Evolutionary conservation across 2,113 vertebrate genomes (phyloP).

Genomic region (Gambusia affinis): DNA sequence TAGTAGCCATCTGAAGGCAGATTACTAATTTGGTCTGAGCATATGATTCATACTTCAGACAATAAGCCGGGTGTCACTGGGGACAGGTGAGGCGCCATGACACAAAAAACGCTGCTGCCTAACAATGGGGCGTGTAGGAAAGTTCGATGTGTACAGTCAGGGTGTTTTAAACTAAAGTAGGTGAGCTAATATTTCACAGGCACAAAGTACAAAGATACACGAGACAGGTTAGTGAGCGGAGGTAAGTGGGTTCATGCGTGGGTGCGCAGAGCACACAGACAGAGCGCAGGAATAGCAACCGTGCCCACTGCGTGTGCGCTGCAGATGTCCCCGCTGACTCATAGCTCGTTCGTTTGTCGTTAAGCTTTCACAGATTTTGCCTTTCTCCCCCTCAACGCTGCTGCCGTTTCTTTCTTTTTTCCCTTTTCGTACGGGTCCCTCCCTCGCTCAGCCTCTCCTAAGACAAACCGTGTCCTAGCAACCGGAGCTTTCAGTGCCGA

Average conservation of each 20-base stretch:
- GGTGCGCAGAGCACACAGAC: constrained; percentile 65
- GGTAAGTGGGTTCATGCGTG: constrained; percentile 76
- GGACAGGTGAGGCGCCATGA: constrained; percentile 53
- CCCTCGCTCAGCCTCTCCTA: constrained; percentile 58
- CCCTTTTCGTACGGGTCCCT: constrained; percentile 54
- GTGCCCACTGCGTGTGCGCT: constrained; percentile 54
- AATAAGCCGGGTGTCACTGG: constrained; percentile 50
- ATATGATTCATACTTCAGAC: constrained; percentile 63
- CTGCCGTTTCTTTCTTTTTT: constrained; percentile 51
- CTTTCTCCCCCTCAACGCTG: constrained; percentile 61
- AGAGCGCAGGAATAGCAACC: constrained; percentile 70
- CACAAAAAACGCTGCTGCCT: constrained; percentile 20
- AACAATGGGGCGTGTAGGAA: neutral
- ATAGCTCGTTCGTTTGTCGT: constrained; percentile 73
- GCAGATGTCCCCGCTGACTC: constrained; percentile 80
- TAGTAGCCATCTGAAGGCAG: constrained; percentile 57
- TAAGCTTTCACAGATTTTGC: constrained; percentile 71
- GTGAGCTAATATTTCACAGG: constrained; percentile 50
- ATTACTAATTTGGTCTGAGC: constrained; percentile 58
- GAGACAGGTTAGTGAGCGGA: constrained; percentile 64
- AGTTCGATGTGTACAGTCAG: neutral
- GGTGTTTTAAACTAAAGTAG: constrained; percentile 46
- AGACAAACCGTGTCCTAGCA: constrained; percentile 79
- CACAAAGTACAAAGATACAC: constrained; percentile 36
- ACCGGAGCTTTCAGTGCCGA: constrained; percentile 79